Evolutionary conservation across 1,140 invertebrate genomes (phyloP).

Genomic region (Anastrepha ludens): DNA sequence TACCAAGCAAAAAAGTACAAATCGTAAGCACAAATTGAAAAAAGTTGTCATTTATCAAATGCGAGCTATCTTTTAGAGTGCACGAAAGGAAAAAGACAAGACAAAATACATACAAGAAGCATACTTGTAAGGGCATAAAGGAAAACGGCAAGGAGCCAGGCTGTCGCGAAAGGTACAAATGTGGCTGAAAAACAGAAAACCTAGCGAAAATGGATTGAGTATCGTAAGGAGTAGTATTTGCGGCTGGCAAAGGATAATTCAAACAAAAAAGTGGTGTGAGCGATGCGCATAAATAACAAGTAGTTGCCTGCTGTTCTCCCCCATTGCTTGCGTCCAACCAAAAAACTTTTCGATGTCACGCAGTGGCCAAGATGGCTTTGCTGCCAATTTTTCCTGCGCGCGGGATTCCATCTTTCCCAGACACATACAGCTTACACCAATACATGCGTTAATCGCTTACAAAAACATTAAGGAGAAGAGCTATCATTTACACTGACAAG

Average conservation of each 20-base stretch:
- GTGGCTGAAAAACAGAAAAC: conserved; percentile 15
- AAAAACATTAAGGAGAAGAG: background rate
- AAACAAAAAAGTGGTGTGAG: background rate
- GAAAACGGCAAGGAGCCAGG: conserved; percentile 13
- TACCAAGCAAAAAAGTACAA: conserved; percentile 20
- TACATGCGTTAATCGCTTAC: conserved; percentile 1
- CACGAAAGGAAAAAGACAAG: no score
- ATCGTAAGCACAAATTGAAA: conserved; percentile 27
- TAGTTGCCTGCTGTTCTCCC: conserved; percentile 14
- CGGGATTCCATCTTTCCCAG: background rate
- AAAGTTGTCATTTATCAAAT: conserved; percentile 46
- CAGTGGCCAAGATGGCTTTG: conserved; percentile 21
- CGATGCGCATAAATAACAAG: conserved; percentile 12
- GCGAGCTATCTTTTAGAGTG: background rate
- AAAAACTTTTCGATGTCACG: conserved; percentile 19
- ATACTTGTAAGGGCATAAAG: background rate
- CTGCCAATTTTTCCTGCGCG: conserved; percentile 1
- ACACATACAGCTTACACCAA: background rate
- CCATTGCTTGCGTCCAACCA: background rate
- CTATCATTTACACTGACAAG: conserved; percentile 43
- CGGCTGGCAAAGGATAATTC: background rate
- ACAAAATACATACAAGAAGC: no score
- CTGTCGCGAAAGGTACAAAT: conserved; percentile 16
- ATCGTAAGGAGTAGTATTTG: background rate
- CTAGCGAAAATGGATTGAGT: background rate